Evolutionary conservation across 2,797 vertebrate genomes (phyloP).

Genomic region (Jordanella pulchra): DNA sequence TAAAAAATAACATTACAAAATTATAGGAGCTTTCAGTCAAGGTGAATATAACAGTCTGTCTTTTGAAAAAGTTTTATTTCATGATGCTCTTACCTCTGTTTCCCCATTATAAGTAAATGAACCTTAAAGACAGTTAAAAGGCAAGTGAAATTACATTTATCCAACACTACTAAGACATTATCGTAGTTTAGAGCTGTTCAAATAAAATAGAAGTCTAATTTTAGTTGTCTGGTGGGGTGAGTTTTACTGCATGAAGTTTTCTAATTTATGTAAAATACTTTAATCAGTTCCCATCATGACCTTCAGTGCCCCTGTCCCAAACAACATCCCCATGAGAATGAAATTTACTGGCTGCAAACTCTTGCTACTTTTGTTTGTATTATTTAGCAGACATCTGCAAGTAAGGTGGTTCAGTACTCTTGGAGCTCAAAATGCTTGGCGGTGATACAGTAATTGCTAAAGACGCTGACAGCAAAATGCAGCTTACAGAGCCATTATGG

Average conservation of each 20-base stretch:
- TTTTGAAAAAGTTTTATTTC: neutral
- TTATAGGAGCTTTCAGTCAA: neutral
- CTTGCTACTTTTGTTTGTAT: conserved; percentile 60
- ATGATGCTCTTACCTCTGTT: neutral
- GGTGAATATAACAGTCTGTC: neutral
- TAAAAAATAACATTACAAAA: neutral
- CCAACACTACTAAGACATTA: neutral
- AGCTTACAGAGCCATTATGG: conserved; percentile 81
- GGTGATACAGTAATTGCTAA: conserved; percentile 79
- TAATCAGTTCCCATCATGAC: conserved; percentile 26
- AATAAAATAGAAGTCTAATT: too few relatives aligned
- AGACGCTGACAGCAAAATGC: conserved; percentile 81
- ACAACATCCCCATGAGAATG: conserved; percentile 16
- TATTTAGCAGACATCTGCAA: conserved; percentile 70
- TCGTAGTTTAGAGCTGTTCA: too few relatives aligned
- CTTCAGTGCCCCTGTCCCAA: conserved; percentile 8
- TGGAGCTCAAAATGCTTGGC: conserved; percentile 64
- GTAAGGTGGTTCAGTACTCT: conserved; percentile 67
- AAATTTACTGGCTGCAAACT: conserved; percentile 56
- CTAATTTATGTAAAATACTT: neutral
- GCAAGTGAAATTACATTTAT: neutral
- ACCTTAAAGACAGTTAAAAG: neutral
- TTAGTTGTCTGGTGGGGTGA: neutral
- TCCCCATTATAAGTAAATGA: neutral
- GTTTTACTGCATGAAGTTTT: conserved; percentile 25